Conservation (phyloP, 1,140 invertebrate species). For the Episyrphus balteatus region DNA sequence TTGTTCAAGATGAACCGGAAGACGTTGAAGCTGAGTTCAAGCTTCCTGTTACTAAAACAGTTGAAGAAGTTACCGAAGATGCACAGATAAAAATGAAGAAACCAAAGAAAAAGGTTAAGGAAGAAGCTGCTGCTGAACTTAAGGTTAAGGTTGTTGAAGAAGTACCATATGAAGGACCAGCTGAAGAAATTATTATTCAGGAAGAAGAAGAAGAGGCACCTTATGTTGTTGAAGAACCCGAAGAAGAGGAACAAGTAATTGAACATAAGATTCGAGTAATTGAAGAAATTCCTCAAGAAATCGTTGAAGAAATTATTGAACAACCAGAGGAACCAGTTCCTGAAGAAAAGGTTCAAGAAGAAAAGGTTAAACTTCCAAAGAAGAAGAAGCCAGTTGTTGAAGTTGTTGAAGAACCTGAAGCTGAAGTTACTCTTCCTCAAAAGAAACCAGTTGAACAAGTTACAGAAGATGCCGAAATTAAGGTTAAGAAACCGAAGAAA, state of each 20-base stretch:
- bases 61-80: slow-evolving; percentile 31
- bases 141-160: slow-evolving; percentile 27
- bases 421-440: slow-evolving; percentile 21
- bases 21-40: slow-evolving; percentile 28
- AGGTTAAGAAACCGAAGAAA: slow-evolving; percentile 19
- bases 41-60: slow-evolving; percentile 19
- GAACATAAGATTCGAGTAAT: too few relatives aligned
- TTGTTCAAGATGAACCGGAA: slow-evolving; percentile 16
- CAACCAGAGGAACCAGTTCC: slow-evolving; percentile 14
- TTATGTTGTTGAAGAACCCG: neutral
- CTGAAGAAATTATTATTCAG: slow-evolving; percentile 13
- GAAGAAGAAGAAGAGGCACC: slow-evolving; percentile 4
- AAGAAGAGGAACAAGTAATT: too few relatives aligned
- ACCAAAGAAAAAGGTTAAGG: slow-evolving; percentile 20
- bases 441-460: slow-evolving; percentile 12
- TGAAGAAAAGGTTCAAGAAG: slow-evolving; percentile 15
- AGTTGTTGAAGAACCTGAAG: slow-evolving; percentile 22
- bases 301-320: slow-evolving; percentile 5
- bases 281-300: too few relatives aligned
- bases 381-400: neutral
- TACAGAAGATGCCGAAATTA: slow-evolving; percentile 11
- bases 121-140: slow-evolving; percentile 20
- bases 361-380: slow-evolving; percentile 4
- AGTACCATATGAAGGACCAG: slow-evolving; percentile 16
- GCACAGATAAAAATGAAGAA: slow-evolving; percentile 23